Base-by-base conservation (phyloP, 1,140 invertebrate species). In the Drosophila gunungcola region DNA sequence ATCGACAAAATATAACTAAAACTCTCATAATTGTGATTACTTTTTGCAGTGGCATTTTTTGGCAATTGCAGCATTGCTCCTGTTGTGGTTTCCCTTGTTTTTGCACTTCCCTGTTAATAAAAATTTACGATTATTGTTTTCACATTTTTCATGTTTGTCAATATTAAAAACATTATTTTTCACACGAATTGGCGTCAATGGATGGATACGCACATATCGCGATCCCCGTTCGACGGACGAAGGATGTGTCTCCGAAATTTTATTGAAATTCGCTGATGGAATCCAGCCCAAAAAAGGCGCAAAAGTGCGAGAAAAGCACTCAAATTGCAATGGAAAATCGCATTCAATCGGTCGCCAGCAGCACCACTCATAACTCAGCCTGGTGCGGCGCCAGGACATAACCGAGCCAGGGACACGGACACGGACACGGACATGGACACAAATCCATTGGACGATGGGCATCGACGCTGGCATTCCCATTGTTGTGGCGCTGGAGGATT, bases 71-170 rank as follows among this genome's bases (percentile, higher is more conserved):
- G 6, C 43, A 29, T 32, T 34, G 25, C 1, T 70, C 13, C 10
- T 56, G 42, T 41, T 68, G 34, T 34, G 34, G 41, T 13, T 54
- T 21, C n/a, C 29, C 38, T 36, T 60, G 11, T 54, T 49, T 52
- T 60, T 53, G 16, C 27, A 38, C 36, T 70, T 46, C 7, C 43
- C 51, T 81, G 79, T 65, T 79, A 78, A 91, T 85, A 91, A 91
- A 89, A 85, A 91, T 91, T 89, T 91, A 91, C 84, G 89, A 91
- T 91, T 91, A 91, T 91, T 91, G 89, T 91, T 91, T 91, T 80
- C 89, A 80, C 89, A 91, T 91, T 90, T 91, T 70, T 91, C 89
- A 91, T 79, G 84, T 78, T 57, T 78, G 89, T 69, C 89, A 89
- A 91, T 91, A 91, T 91, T 85, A 82, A 91, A 91, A 91, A 89